These are phyloP conservation scores for Oxygymnocypris stewartii DNA, from an alignment of 2,113 vertebrate species.

Conservation along the genomic window DNA sequence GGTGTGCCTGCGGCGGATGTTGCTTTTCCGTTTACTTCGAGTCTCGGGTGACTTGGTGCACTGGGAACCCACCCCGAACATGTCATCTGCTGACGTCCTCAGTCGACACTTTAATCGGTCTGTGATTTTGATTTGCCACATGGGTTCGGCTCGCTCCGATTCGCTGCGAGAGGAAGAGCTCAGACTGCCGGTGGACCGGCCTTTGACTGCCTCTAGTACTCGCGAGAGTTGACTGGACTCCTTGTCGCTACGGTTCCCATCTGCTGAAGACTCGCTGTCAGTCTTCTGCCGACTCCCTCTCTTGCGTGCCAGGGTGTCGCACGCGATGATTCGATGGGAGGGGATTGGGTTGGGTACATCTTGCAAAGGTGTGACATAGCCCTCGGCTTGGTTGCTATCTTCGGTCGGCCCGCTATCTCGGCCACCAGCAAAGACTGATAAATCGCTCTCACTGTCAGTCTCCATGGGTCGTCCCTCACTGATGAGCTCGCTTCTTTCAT, in stretches of 20 bases:
- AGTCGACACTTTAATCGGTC: conserved; percentile 91
- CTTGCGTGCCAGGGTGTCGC: conserved; percentile 87
- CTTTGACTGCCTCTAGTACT: conserved; percentile 77
- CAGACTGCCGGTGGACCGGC: conserved; percentile 79
- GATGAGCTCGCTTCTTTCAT: conserved; percentile 91
- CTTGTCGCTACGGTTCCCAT: conserved; percentile 71
- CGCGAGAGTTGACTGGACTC: conserved; percentile 72
- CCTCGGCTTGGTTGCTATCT: conserved; percentile 50
- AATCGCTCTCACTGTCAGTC: conserved; percentile 93
- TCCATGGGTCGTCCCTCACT: conserved; percentile 89
- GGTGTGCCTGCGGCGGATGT: conserved; percentile 89
- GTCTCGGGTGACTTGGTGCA: conserved; percentile 76
- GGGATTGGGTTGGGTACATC: conserved; percentile 75
- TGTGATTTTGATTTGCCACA: conserved; percentile 90
- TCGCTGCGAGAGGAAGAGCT: conserved; percentile 75
- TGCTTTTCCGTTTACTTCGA: conserved; percentile 81
- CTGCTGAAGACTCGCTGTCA: conserved; percentile 81
- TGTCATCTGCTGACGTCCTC: conserved; percentile 89
- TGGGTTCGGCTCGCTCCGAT: conserved; percentile 80
- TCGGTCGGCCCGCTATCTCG: conserved; percentile 65
- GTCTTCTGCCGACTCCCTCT: conserved; percentile 81
- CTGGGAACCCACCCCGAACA: conserved; percentile 90
- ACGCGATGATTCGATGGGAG: conserved; percentile 89
- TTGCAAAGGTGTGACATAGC: conserved; percentile 19
- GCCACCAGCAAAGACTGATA: conserved; percentile 79